Evolutionary conservation across 2,113 vertebrate genomes (phyloP).

Genomic region (Pangasianodon gigas): DNA sequence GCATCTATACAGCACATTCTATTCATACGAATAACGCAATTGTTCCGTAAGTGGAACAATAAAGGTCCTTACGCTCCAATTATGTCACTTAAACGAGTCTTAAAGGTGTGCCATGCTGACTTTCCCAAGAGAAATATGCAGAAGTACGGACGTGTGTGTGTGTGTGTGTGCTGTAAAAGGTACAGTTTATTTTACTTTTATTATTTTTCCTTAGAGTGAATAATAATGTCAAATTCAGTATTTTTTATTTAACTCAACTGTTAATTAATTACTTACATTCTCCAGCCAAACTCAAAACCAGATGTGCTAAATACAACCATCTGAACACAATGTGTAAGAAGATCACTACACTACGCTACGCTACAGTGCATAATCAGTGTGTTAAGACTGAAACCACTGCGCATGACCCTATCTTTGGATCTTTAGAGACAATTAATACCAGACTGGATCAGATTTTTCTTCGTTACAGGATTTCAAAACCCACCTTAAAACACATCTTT

Average conservation of each 20-base stretch:
- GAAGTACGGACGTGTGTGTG: background rate
- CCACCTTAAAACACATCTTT: no score
- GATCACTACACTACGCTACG: background rate
- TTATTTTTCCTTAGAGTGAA: background rate
- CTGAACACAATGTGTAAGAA: background rate
- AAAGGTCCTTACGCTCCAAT: slow-evolving; percentile 21
- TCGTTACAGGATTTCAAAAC: no score
- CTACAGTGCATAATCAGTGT: background rate
- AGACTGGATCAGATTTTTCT: background rate
- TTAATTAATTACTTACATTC: background rate
- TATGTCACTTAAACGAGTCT: slow-evolving; percentile 4
- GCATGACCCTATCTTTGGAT: background rate
- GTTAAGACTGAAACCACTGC: background rate
- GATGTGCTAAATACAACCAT: background rate
- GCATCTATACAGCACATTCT: background rate
- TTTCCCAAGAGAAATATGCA: background rate
- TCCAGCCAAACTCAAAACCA: background rate
- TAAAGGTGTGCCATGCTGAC: background rate
- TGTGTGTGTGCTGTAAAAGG: background rate
- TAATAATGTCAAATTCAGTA: background rate
- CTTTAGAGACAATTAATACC: background rate
- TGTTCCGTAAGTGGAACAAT: background rate
- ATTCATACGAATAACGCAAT: background rate
- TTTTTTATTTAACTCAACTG: background rate
- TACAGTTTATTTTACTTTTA: background rate